Base-by-base conservation (phyloP, 2,888 invertebrate species). In the Podotricha telesiphe region DNA sequence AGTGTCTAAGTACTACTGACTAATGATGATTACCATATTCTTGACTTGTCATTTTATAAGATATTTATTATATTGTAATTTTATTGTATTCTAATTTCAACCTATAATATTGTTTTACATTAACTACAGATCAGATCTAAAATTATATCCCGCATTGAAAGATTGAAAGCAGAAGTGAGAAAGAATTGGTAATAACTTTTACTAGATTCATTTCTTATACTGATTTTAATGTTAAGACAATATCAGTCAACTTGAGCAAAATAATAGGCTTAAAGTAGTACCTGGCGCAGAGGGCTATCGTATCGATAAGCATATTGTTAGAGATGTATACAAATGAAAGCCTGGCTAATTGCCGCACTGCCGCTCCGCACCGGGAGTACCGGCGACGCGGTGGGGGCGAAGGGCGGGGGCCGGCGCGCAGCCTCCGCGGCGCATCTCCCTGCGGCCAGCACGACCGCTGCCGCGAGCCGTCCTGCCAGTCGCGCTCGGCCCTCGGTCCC, bases 351-450 rank as follows among this genome's bases (percentile, higher is more conserved):
- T n/a, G n/a, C n/a, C n/a, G n/a, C n/a, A n/a, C n/a, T n/a, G n/a
- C n/a, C n/a, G n/a, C n/a, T n/a, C n/a, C n/a, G n/a, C n/a, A 2
- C 67, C 61, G 68, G 69, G 64, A 19, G 64, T 47, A 63, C 67
- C 45, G 71, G 37, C 59, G 48, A 55, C 17, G 69, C 48, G 61
- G 67, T 67, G 72, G 63, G 72, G 19, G 50, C 20, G 50, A 20
- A 56, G 53, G 73, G 37, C 69, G 22, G 68, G 64, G 68, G 68
- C 61, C 69, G 67, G 66, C 74, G 75, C 76, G 79, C 79, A 81
- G 83, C 87, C 84, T 86, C 84, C 83, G 81, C 80, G 81, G 85
- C 85, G 79, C 81, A 78, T 78, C 78, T 74, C 72, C 70, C 67
- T 65, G 69, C 28, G 28, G 28, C 28, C 6, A n/a, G 28, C 72